These are phyloP conservation scores for Dicyrtomina minuta DNA, from an alignment of 2,888 invertebrate species.

Conservation along the genomic window DNA sequence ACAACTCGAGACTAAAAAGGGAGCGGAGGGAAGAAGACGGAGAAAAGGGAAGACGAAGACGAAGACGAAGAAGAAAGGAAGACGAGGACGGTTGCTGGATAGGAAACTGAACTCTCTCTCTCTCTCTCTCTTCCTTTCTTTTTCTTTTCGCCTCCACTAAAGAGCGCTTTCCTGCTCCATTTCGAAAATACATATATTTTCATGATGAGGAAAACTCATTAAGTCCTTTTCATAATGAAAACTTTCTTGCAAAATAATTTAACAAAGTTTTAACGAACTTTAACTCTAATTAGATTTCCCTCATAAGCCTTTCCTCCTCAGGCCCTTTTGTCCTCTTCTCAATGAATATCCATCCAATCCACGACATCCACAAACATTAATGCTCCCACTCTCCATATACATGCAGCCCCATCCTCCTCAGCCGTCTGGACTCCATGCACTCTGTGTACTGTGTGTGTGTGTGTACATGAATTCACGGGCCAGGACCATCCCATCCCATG, in stretches of 20 bases:
- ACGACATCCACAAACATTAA: constrained; percentile 44
- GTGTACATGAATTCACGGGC: too few species aligned
- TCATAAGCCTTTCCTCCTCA: constrained; percentile 47
- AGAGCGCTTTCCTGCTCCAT: constrained; percentile 20
- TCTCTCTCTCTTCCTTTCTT: constrained; percentile 6
- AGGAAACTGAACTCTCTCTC: too few species aligned
- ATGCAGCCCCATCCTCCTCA: neutral
- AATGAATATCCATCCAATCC: constrained; percentile 52
- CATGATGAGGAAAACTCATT: constrained; percentile 54
- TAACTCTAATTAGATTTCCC: constrained; percentile 54
- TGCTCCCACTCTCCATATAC: constrained; percentile 5
- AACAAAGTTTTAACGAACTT: constrained; percentile 54
- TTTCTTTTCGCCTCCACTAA: constrained; percentile 2
- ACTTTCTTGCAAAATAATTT: constrained; percentile 54
- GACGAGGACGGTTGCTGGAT: too few species aligned
- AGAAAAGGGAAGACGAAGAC: too few species aligned
- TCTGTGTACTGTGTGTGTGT: neutral
- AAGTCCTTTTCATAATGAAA: constrained; percentile 54
- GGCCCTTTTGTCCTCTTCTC: constrained; percentile 52
- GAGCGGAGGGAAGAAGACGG: neutral
- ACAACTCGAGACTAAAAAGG: neutral
- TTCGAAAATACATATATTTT: constrained; percentile 46
- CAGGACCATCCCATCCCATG: too few species aligned
- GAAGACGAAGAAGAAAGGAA: too few species aligned
- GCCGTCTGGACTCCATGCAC: neutral